Base-by-base conservation (phyloP, 2,113 vertebrate species). In the Oryzias curvinotus region DNA sequence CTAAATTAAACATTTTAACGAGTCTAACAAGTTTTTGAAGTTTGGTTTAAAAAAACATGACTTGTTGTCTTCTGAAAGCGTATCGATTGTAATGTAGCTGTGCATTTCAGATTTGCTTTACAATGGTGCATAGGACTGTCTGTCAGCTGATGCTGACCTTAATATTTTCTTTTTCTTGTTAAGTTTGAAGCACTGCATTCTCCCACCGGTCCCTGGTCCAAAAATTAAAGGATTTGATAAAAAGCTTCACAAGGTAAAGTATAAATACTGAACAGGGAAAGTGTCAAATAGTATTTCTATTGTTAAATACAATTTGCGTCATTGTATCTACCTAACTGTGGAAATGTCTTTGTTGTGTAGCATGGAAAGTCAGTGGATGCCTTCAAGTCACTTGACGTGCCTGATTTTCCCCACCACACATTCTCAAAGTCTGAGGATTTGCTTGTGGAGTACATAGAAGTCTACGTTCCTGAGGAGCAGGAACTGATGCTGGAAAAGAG, bases 151-250 rank as follows among this genome's bases (percentile, higher is more conserved):
- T 12, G 7, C 7, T 48, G 1, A 48, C 47, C n/a, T 48, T n/a
- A 8, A 48, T 19, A 4, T 48, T 8, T 48, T 68, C 74, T 78
- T 55, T 30, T 68, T 25, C 80, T 7, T 23, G 78, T 91, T 49
- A 26, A 98, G 97, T 80, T 90, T 98, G 90, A 88, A 95, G 83
- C 87, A 90, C 54, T 95, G 86, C 63, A 87, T 98, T 62, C 85
- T 98, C 50, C 97, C 96, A 7, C 96, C 97, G 14, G 92, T 98
- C 75, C 97, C 96, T 0, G 95, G 95, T 68, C 97, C 97, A 1
- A 98, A 96, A 88, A 98, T 98, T 81, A 96, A 93, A 91, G 97
- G 97, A 85, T 93, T 98, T 86, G 96, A 98, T 85, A 83, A 92
- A 28, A 91, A 95, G 63, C 90, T 96, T 21, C 86, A 98, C 10